phyloP scores from a whole-genome alignment of 2,888 invertebrate genomes.

The Dryadula phaetusa region DNA sequence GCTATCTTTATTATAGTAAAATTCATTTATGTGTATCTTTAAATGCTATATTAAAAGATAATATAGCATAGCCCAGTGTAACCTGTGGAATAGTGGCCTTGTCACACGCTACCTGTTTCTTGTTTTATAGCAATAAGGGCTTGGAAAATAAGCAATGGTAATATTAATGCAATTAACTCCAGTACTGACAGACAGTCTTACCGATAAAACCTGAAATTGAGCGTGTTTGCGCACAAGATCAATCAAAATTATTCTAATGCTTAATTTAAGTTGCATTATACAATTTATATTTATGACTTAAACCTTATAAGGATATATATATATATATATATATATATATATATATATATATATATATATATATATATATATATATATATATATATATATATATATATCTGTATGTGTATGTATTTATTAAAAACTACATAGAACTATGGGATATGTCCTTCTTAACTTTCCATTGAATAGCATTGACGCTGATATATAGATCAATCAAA shows the following conservation, averaged over 20 bases:
- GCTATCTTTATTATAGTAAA: not conserved
- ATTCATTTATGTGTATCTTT: not conserved
- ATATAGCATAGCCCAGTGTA: not conserved
- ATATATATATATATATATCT: too few species aligned
- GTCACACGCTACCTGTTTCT: slow-evolving; percentile 32
- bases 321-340: too few species aligned
- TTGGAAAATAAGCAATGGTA: slow-evolving; percentile 39
- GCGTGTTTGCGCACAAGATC: slow-evolving; percentile 27
- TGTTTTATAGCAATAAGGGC: slow-evolving; percentile 39
- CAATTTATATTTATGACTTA: not conserved
- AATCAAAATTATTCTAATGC: slow-evolving; percentile 38
- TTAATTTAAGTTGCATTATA: slow-evolving; percentile 23
- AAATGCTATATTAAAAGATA: not conserved
- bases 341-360: too few species aligned
- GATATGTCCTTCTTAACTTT: too few species aligned
- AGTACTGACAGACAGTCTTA: slow-evolving; percentile 30
- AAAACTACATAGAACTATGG: too few species aligned
- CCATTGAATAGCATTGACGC: too few species aligned
- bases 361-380: too few species aligned
- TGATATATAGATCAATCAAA: slow-evolving; percentile 40
- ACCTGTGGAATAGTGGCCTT: not conserved
- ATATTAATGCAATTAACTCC: slow-evolving; percentile 36
- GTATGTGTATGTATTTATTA: too few species aligned
- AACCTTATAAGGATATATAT: not conserved
- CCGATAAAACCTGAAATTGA: slow-evolving; percentile 27